Conservation (phyloP, 1,140 invertebrate genomes). For the Pseudomyrmex concolor region DNA sequence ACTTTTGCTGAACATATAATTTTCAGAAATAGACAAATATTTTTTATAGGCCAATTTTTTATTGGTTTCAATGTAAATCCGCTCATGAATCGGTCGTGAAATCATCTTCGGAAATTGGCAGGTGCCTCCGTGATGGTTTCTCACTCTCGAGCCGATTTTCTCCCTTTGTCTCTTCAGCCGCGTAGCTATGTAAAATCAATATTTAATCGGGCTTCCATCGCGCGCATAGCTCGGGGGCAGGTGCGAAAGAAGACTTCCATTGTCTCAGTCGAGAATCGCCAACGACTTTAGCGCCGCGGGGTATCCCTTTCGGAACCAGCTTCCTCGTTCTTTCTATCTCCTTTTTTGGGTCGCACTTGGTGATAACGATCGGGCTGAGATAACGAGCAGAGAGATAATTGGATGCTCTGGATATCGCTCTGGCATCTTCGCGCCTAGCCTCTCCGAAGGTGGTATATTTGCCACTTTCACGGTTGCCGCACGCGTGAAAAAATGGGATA, state of each 20-base stretch:
- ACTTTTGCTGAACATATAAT: constrained; percentile 10
- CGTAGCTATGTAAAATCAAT: constrained; percentile 76
- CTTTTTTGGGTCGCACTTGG: constrained; percentile 15
- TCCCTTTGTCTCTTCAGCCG: constrained; percentile 27
- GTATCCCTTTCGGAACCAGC: constrained; percentile 20
- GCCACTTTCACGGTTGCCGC: constrained; percentile 36
- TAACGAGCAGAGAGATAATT: constrained; percentile 66
- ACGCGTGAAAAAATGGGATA: background rate
- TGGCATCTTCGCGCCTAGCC: constrained; percentile 28
- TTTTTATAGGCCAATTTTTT: constrained; percentile 1
- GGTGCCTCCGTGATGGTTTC: constrained; percentile 57
- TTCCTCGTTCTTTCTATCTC: constrained; percentile 17
- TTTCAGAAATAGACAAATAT: constrained; percentile 4
- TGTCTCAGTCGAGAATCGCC: constrained; percentile 63
- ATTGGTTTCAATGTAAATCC: constrained; percentile 26
- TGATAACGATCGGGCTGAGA: constrained; percentile 68
- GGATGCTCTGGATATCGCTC: constrained; percentile 31
- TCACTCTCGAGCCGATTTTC: constrained; percentile 29
- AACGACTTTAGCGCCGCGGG: constrained; percentile 64
- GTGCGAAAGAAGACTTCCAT: constrained; percentile 72
- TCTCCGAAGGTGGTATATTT: constrained; percentile 14
- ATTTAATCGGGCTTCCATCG: constrained; percentile 72
- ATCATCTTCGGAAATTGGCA: constrained; percentile 75
- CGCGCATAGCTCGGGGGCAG: constrained; percentile 68
- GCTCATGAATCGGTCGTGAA: constrained; percentile 56